These are phyloP conservation scores for Choloepus didactylus DNA, from an alignment of 2,797 vertebrate genomes.

Conservation along the genomic window DNA sequence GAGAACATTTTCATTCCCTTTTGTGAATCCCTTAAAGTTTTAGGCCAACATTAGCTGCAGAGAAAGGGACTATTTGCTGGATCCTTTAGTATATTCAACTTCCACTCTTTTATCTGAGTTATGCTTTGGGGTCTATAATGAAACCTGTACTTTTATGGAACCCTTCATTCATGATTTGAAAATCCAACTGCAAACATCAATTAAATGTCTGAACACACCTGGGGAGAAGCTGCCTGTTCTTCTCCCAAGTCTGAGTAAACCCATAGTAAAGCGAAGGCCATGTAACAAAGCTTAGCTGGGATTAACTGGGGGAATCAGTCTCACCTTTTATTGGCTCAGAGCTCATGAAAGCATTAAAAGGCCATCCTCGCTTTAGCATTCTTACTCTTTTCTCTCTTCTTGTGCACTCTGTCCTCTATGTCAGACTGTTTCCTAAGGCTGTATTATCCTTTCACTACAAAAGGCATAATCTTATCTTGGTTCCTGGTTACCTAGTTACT, in stretches of 20 bases:
- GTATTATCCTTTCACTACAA: not conserved
- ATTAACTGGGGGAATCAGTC: too few species aligned
- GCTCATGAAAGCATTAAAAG: not conserved
- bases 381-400: not conserved
- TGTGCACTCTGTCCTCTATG: not conserved
- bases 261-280: not conserved
- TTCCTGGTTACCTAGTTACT: not conserved
- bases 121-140: constrained; percentile 1
- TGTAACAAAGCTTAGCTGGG: not conserved
- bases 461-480: not conserved
- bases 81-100: not conserved
- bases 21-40: constrained; percentile 1
- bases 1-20: constrained; percentile 36
- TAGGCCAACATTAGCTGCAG: not conserved
- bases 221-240: not conserved
- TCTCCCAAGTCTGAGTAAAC: not conserved
- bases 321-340: not conserved
- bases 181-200: not conserved
- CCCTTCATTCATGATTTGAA: not conserved
- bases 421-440: not conserved
- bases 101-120: constrained; percentile 9
- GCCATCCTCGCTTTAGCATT: not conserved
- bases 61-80: constrained; percentile 5
- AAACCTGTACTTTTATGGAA: not conserved
- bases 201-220: not conserved